Percentiles rank a stretch among this genome's conserved stretches.
Evolutionary conservation across 2,888 invertebrate genomes (phyloP).

Genomic region (Epinotia bilunana): DNA sequence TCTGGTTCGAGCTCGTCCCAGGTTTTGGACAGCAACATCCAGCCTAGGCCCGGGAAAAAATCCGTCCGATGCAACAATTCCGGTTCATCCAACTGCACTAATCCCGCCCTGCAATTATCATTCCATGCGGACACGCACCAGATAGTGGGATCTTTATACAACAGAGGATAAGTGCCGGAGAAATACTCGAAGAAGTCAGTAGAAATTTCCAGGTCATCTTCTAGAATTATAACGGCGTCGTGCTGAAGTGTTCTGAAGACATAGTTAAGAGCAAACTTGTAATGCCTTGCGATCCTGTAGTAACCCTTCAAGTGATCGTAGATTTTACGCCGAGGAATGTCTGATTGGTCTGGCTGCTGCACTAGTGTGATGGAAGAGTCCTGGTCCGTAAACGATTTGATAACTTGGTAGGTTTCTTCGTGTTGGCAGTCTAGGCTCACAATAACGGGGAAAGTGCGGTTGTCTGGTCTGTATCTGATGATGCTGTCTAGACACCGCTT

Average conservation of each 20-base stretch:
- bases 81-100: background rate
- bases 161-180: conserved; percentile 90
- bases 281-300: conserved; percentile 17
- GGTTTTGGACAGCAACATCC: conserved; percentile 15
- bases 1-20: conserved; percentile 11
- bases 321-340: background rate
- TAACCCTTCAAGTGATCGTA: background rate
- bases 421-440: conserved; percentile 11
- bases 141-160: conserved; percentile 89
- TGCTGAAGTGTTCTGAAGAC: conserved; percentile 27
- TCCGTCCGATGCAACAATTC: conserved; percentile 21
- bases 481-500: conserved; percentile 6
- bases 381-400: conserved; percentile 7
- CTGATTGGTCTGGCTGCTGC: conserved; percentile 11
- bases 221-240: conserved; percentile 14
- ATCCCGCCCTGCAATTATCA: conserved; percentile 86
- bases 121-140: conserved; percentile 99
- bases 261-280: conserved; percentile 19
- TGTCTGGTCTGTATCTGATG: conserved; percentile 7
- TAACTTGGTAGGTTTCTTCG: conserved; percentile 4
- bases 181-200: conserved; percentile 98
- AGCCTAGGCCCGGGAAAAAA: conserved; percentile 16
- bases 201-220: conserved; percentile 86
- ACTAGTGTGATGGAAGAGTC: conserved; percentile 14
- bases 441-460: conserved; percentile 1